Percentiles rank a stretch among this genome's conserved stretches.
phyloP scores from a whole-genome alignment of 2,113 vertebrate genomes.

The Brachirus orientalis region DNA sequence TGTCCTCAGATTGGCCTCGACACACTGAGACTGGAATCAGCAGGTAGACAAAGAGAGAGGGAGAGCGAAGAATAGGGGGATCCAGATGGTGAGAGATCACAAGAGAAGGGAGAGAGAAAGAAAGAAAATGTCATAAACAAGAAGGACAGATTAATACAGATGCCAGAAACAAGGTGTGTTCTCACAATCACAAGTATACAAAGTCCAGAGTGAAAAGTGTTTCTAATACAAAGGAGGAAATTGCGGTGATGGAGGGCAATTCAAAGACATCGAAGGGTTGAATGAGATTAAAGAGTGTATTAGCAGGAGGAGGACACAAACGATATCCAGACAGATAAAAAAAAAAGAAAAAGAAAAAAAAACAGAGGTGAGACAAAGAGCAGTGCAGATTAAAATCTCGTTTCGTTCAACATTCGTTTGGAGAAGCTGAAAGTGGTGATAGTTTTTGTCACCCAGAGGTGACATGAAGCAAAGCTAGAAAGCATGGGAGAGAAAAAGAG shows the following conservation, averaged over 20 bases:
- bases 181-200: not conserved
- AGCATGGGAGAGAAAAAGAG: not conserved
- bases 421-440: not conserved
- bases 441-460: not conserved
- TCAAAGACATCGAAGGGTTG: not conserved
- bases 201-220: not conserved
- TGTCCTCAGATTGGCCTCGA: slow-evolving; percentile 65
- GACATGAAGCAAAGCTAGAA: not conserved
- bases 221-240: slow-evolving; percentile 3
- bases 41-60: slow-evolving; percentile 69
- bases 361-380: slow-evolving; percentile 38
- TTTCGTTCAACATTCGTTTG: not conserved
- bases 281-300: not conserved
- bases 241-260: slow-evolving; percentile 6
- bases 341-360: slow-evolving; percentile 12
- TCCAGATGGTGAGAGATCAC: slow-evolving; percentile 53
- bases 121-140: not conserved
- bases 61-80: slow-evolving; percentile 18
- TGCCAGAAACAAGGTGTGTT: not conserved
- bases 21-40: slow-evolving; percentile 55
- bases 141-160: not conserved
- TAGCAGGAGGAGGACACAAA: slow-evolving; percentile 17
- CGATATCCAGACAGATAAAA: slow-evolving; percentile 11
- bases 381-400: slow-evolving; percentile 34
- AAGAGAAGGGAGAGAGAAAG: slow-evolving; percentile 10